These are phyloP conservation scores for Germaria angustata DNA, from an alignment of 2,888 invertebrate species.

Conservation along the genomic window DNA sequence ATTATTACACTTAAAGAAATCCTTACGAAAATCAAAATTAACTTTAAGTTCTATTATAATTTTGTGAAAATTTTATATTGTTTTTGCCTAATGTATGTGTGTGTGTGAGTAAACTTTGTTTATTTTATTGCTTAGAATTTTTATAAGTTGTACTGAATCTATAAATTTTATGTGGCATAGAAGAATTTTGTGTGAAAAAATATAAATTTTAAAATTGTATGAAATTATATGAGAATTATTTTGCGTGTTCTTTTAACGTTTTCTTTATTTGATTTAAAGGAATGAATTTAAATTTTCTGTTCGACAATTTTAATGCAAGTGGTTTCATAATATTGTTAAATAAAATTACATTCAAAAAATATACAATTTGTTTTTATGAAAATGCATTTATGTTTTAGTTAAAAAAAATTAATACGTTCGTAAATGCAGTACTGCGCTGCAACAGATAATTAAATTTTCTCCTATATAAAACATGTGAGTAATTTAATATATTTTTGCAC, in stretches of 20 bases:
- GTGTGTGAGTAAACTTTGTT: constrained; percentile 34
- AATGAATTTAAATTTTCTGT: too few species aligned
- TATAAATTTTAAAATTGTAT: constrained; percentile 15
- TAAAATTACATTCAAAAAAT: too few species aligned
- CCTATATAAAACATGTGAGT: too few species aligned
- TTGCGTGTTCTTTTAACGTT: background rate
- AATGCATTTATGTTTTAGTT: too few species aligned
- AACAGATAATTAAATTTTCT: too few species aligned
- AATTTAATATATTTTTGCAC: too few species aligned
- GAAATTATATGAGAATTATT: background rate
- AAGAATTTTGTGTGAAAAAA: constrained; percentile 16
- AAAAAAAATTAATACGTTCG: too few species aligned
- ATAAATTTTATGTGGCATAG: constrained; percentile 7
- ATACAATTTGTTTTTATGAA: too few species aligned
- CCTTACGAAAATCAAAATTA: constrained; percentile 77
- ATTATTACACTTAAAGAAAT: constrained; percentile 19
- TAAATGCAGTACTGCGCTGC: too few species aligned
- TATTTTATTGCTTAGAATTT: constrained; percentile 22
- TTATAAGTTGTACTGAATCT: constrained; percentile 14
- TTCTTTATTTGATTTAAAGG: background rate
- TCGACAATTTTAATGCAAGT: too few species aligned
- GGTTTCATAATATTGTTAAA: too few species aligned
- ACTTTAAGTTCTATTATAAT: constrained; percentile 75
- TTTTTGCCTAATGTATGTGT: constrained; percentile 65
- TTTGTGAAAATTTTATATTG: constrained; percentile 55